Evolutionary conservation across 2,113 vertebrate genomes (phyloP).

Genomic region (Artemisiospiza belli): DNA sequence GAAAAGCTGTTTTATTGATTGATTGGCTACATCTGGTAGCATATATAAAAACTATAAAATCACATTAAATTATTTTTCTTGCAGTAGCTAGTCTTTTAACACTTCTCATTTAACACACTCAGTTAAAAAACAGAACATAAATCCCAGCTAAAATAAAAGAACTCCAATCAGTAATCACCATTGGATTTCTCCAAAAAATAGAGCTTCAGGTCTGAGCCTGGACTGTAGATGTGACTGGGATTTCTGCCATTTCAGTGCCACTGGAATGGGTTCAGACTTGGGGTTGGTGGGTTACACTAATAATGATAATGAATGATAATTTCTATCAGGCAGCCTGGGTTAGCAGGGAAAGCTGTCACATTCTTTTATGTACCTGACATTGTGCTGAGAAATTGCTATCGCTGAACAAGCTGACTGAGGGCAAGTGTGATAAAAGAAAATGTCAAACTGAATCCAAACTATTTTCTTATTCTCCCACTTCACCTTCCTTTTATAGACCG

Average conservation of each 20-base stretch:
- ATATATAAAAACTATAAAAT: neutral
- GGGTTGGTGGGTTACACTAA: neutral
- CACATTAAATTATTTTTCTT: constrained; percentile 19
- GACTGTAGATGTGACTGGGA: neutral
- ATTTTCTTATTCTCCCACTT: neutral
- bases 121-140: constrained; percentile 8
- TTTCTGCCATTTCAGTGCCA: constrained; percentile 29
- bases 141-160: constrained; percentile 8
- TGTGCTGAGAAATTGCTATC: constrained; percentile 32
- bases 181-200: neutral
- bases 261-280: neutral
- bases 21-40: constrained; percentile 5
- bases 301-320: constrained; percentile 50
- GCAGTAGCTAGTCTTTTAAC: constrained; percentile 13
- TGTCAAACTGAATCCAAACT: neutral
- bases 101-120: constrained; percentile 2
- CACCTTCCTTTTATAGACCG: neutral
- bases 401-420: neutral
- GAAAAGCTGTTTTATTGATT: constrained; percentile 19
- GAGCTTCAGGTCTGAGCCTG: neutral
- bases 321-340: constrained; percentile 2
- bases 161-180: neutral
- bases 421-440: constrained; percentile 16
- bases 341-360: constrained; percentile 23
- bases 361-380: constrained; percentile 17